Evolutionary conservation across 2,888 invertebrate species (phyloP).

Genomic region (Xestia ashworthii): DNA sequence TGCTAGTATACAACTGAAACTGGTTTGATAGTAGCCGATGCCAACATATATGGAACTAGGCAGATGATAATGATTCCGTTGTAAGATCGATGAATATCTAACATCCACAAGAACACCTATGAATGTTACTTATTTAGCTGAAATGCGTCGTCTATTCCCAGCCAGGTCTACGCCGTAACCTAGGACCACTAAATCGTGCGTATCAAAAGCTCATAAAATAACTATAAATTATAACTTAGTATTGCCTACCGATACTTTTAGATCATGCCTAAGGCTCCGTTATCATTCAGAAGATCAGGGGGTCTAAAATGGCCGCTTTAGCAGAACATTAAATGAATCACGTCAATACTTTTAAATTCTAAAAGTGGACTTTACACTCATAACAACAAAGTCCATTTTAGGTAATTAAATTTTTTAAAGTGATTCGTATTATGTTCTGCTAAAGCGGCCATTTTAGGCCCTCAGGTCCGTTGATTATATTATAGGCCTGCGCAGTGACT

Average conservation of each 20-base stretch:
- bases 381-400: no score
- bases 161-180: conserved; percentile 5
- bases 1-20: not conserved
- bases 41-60: not conserved
- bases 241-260: conserved; percentile 37
- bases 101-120: not conserved
- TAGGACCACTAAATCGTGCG: conserved; percentile 44
- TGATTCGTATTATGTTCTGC: no score
- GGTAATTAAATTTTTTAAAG: no score
- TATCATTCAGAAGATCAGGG: conserved; percentile 51
- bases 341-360: no score
- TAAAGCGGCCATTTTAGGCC: no score
- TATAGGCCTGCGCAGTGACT: conserved; percentile 17
- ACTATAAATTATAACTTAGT: conserved; percentile 41
- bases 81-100: not conserved
- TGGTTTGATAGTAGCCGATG: not conserved
- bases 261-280: conserved; percentile 40
- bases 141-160: conserved; percentile 4
- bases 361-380: no score
- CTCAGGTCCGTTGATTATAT: conserved; percentile 43
- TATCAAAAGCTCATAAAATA: conserved; percentile 40
- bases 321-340: no score
- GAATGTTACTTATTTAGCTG: not conserved
- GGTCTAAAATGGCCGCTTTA: no score
- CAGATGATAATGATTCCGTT: not conserved